A percentile compares a stretch with the other conserved stretches of the same genome.
Evolutionary conservation across 2,797 vertebrate genomes (phyloP).

Genomic region (Pristis pectinata): DNA sequence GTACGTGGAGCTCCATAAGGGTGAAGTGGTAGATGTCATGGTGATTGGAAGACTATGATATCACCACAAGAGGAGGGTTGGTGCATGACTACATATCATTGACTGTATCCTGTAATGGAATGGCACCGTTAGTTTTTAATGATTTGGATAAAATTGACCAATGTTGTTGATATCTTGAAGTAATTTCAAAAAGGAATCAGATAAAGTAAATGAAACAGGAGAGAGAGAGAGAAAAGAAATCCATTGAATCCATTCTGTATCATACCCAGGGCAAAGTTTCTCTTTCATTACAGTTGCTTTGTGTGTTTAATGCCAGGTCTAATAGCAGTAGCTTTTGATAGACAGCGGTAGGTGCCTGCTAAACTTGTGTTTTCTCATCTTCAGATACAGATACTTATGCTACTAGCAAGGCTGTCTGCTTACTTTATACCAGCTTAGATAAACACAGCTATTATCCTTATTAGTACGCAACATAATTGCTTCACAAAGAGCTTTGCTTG

Average conservation of each 20-base stretch:
- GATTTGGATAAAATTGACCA: slow-evolving; percentile 94
- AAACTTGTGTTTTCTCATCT: slow-evolving; percentile 93
- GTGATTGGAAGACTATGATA: slow-evolving; percentile 98
- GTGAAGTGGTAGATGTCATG: slow-evolving; percentile 98
- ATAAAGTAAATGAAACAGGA: slow-evolving; percentile 73
- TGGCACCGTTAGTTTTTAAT: slow-evolving; percentile 99
- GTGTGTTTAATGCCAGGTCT: slow-evolving; percentile 97
- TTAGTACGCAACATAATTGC: slow-evolving; percentile 97
- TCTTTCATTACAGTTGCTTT: slow-evolving; percentile 99
- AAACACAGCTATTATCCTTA: slow-evolving; percentile 89
- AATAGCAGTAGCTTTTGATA: slow-evolving; percentile 99
- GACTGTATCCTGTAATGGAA: slow-evolving; percentile 99
- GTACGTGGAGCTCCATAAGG: slow-evolving; percentile 97
- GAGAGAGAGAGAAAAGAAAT: slow-evolving; percentile 53
- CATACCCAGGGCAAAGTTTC: slow-evolving; percentile 93
- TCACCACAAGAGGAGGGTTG: slow-evolving; percentile 69
- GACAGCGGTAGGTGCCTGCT: slow-evolving; percentile 99
- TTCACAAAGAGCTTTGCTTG: slow-evolving; percentile 99
- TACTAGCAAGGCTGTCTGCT: slow-evolving; percentile 77
- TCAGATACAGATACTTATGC: slow-evolving; percentile 77
- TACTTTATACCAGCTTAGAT: slow-evolving; percentile 78
- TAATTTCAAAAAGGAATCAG: slow-evolving; percentile 87
- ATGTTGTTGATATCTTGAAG: slow-evolving; percentile 97
- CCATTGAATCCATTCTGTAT: slow-evolving; percentile 94
- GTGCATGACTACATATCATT: slow-evolving; percentile 99